Conservation (phyloP, 2,113 vertebrate genomes). For the Probosciger aterrimus region DNA sequence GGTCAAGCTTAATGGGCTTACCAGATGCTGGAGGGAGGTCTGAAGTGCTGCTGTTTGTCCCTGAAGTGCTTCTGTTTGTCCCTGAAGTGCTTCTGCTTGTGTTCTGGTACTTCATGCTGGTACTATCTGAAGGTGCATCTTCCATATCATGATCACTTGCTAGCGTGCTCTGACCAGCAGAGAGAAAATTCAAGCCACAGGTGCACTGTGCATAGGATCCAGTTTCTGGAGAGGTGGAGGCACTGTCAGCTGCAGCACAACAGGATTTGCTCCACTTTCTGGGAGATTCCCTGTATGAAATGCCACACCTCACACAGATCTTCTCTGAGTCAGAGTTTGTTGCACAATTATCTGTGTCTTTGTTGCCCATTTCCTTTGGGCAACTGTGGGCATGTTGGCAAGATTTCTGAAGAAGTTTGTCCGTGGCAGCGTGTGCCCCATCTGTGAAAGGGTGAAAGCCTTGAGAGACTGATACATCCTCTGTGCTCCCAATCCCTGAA, state of each 20-base stretch:
- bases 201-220: slow-evolving; percentile 70
- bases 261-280: not conserved
- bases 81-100: slow-evolving; percentile 23
- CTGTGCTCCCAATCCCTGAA: slow-evolving; percentile 64
- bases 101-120: slow-evolving; percentile 29
- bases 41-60: slow-evolving; percentile 34
- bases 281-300: slow-evolving; percentile 33
- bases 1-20: slow-evolving; percentile 51
- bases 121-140: not conserved
- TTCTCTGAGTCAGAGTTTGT: slow-evolving; percentile 63
- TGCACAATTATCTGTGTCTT: slow-evolving; percentile 33
- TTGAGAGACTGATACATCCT: slow-evolving; percentile 17
- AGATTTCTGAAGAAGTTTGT: slow-evolving; percentile 65
- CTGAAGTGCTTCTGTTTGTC: not conserved
- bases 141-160: not conserved
- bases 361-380: not conserved
- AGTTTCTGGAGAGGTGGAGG: slow-evolving; percentile 13
- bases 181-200: slow-evolving; percentile 72
- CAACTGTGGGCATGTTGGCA: slow-evolving; percentile 36
- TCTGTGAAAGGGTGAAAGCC: not conserved
- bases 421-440: not conserved
- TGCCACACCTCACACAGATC: slow-evolving; percentile 55
- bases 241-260: not conserved
- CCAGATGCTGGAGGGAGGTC: slow-evolving; percentile 74
- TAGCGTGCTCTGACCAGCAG: slow-evolving; percentile 48